These are phyloP conservation scores for Umimayanthus chanpuru DNA, from an alignment of 92 coral and sea anemone genomes.

Conservation along the genomic window DNA sequence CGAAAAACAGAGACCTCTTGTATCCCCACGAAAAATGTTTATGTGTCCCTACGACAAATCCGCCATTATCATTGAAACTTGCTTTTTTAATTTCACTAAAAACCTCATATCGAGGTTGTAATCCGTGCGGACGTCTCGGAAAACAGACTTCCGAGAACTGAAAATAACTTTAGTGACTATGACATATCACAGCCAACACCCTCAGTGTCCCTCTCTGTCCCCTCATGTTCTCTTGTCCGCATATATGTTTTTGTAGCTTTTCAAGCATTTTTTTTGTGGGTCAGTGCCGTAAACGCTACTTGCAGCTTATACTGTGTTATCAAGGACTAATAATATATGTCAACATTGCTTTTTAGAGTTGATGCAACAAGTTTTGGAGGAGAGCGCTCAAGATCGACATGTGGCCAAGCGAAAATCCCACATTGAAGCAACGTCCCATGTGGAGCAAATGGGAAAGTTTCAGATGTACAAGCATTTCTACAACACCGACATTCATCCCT, in stretches of 20 bases:
- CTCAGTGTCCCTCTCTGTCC: no score
- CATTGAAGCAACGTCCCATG: neutral
- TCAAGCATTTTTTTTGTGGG: neutral
- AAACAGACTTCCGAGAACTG: no score
- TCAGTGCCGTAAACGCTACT: neutral
- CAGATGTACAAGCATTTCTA: constrained; percentile 23
- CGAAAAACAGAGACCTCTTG: no score
- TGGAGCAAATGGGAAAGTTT: constrained; percentile 6
- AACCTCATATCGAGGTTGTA: no score
- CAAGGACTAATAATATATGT: neutral
- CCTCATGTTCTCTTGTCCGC: no score
- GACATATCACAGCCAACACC: no score
- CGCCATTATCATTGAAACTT: no score
- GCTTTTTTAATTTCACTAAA: no score
- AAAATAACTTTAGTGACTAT: no score
- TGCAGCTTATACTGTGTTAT: neutral
- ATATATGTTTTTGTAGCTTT: neutral
- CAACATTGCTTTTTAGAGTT: neutral
- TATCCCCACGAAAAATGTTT: no score
- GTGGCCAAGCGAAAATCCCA: neutral
- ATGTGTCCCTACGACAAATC: no score
- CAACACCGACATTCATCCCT: constrained; percentile 10
- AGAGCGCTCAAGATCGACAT: neutral
- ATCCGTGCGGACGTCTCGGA: no score
- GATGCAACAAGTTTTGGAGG: constrained; percentile 18